Evolutionary conservation across 2,113 vertebrate species (phyloP).

Genomic region (Urocitellus parryii): DNA sequence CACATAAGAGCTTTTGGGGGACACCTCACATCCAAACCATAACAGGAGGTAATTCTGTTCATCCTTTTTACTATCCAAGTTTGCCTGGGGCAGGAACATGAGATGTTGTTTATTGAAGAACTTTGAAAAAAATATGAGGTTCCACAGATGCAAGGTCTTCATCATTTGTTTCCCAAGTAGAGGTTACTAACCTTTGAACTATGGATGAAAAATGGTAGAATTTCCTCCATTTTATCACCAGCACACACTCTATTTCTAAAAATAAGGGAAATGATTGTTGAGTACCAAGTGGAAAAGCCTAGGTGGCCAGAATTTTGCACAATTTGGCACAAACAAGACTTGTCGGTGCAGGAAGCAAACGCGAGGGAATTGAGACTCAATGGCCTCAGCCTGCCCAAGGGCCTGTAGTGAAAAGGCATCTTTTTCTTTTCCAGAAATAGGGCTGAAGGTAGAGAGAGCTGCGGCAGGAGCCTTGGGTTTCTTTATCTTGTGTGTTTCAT

Average conservation of each 20-base stretch:
- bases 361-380: not conserved
- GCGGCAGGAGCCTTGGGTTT: not conserved
- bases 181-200: conserved; percentile 47
- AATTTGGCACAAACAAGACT: conserved; percentile 9
- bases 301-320: not conserved
- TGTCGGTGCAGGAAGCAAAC: not conserved
- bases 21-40: too few species aligned
- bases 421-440: not conserved
- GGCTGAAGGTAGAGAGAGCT: not conserved
- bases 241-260: not conserved
- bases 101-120: conserved; percentile 13
- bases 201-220: not conserved
- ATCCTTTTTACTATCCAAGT: not conserved
- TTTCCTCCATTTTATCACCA: not conserved
- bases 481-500: not conserved
- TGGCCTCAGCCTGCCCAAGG: not conserved
- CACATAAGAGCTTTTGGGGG: too few species aligned
- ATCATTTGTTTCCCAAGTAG: conserved; percentile 20
- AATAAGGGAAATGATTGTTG: not conserved
- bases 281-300: not conserved
- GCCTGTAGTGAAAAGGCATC: not conserved
- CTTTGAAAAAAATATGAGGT: conserved; percentile 17
- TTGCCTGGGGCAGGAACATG: not conserved
- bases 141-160: not conserved
- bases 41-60: not conserved